Evolutionary conservation across 2,888 invertebrate species (phyloP), one percentile per base, ranked within the genome.

Genomic region (Pilophorus perplexus): DNA sequence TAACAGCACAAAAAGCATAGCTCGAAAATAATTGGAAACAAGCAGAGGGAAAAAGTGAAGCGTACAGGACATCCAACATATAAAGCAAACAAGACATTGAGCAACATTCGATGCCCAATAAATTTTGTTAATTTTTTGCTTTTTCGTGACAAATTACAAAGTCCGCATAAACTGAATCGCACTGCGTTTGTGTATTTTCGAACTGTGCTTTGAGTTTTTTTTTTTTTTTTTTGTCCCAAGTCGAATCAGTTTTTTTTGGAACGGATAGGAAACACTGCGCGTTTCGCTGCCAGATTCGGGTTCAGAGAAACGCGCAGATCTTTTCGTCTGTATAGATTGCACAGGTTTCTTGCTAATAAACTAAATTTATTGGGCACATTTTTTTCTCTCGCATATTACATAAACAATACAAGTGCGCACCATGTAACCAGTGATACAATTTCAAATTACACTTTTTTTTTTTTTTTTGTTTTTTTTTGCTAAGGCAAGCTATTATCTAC

Each of bases 281-380:
- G 16, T 42, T n/a, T n/a, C n/a, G n/a, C n/a, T n/a, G n/a, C n/a
- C n/a, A n/a, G n/a, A n/a, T n/a, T n/a, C n/a, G n/a, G n/a, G n/a
- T n/a, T n/a, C n/a, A n/a, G n/a, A n/a, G n/a, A n/a, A n/a, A n/a
- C n/a, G n/a, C n/a, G n/a, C n/a, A n/a, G n/a, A n/a, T n/a, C n/a
- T n/a, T n/a, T n/a, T n/a, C n/a, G n/a, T n/a, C n/a, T n/a, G n/a
- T n/a, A n/a, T n/a, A n/a, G n/a, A 14, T 48, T 18, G 44, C 22
- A 48, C 18, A 46, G 12, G 46, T 25, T 22, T 59, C 52, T 60
- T 54, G 42, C 18, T 66, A 66, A 74, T 74, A 76, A 80, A 80
- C 80, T 80, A 80, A 80, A 79, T 81, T 80, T 81, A 81, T 81
- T 81, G 80, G 80, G 80, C 80, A 79, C 76, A 77, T 74, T 74